Conservation (phyloP, 2,797 vertebrate species). For the Peromyscus melanophrys region DNA sequence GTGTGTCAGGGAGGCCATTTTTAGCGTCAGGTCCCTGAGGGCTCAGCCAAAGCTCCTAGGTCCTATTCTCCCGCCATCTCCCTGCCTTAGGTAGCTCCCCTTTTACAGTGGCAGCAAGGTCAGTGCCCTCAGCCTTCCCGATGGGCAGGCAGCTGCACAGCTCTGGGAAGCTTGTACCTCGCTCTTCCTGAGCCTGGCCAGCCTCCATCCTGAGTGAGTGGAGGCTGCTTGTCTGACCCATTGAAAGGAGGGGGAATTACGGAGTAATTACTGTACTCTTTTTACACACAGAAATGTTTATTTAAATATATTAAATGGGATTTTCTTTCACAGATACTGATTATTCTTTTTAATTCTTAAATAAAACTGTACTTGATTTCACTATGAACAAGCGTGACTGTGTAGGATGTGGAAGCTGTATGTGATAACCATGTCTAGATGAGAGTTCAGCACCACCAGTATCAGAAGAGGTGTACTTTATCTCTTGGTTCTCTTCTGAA, state of each 20-base stretch:
- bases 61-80: constrained; percentile 21
- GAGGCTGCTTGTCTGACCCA: not conserved
- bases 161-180: not conserved
- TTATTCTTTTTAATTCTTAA: constrained; percentile 79
- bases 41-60: not conserved
- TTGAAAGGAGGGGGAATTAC: constrained; percentile 14
- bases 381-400: not conserved
- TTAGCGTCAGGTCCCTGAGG: not conserved
- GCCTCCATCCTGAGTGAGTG: not conserved
- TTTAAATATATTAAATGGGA: constrained; percentile 78
- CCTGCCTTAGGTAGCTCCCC: constrained; percentile 65
- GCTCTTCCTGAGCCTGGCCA: not conserved
- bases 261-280: constrained; percentile 79
- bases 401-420: not conserved
- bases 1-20: fast-evolving
- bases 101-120: not conserved
- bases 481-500: fast-evolving
- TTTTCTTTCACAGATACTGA: constrained; percentile 80
- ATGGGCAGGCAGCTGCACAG: not conserved
- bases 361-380: constrained; percentile 82
- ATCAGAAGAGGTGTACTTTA: fast-evolving
- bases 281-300: constrained; percentile 82
- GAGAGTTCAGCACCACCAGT: too few relatives aligned
- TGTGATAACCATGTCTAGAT: fast-evolving
- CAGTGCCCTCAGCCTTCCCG: not conserved